A percentile compares a stretch with the other conserved stretches of the same genome.
phyloP scores from a whole-genome alignment of 2,888 invertebrate species.

The Coenonympha glycerion region DNA sequence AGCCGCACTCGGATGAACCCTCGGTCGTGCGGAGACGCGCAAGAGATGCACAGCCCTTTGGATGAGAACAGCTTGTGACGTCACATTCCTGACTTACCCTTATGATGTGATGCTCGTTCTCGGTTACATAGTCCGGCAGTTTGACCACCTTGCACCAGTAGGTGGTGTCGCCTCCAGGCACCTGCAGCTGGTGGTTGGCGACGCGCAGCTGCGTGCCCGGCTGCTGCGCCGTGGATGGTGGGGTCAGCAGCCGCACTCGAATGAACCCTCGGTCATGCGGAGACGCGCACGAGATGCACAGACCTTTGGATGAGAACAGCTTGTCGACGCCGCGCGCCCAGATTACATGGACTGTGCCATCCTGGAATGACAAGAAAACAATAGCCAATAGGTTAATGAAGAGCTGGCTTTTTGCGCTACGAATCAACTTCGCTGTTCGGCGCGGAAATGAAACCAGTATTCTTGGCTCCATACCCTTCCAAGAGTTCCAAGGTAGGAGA shows the following conservation, averaged over 20 bases:
- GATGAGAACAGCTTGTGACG: too few relatives aligned
- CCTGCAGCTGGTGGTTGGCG: slow-evolving; percentile 78
- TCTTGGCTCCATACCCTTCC: too few relatives aligned
- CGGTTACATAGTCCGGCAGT: slow-evolving; percentile 80
- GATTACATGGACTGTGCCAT: slow-evolving; percentile 91
- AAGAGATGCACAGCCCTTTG: slow-evolving; percentile 77
- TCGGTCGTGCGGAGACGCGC: slow-evolving; percentile 69
- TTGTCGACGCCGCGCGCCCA: slow-evolving; percentile 89
- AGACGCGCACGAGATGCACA: slow-evolving; percentile 75
- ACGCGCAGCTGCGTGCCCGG: slow-evolving; percentile 78
- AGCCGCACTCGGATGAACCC: slow-evolving; percentile 89
- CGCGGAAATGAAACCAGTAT: not conserved
- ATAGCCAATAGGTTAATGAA: too few relatives aligned
- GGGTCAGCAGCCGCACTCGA: slow-evolving; percentile 80
- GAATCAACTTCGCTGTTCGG: not conserved
- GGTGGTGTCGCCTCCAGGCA: slow-evolving; percentile 92
- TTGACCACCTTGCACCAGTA: slow-evolving; percentile 96
- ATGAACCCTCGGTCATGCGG: slow-evolving; percentile 82
- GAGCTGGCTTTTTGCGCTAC: too few relatives aligned
- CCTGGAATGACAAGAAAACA: slow-evolving; percentile 79
- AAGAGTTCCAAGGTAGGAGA: too few relatives aligned
- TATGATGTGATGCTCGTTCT: slow-evolving; percentile 85
- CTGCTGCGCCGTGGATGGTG: slow-evolving; percentile 48
- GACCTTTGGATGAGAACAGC: slow-evolving; percentile 79
- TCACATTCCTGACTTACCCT: too few relatives aligned